Evolutionary conservation across 2,888 invertebrate species (phyloP), one percentile per base, ranked within the genome.

Genomic region (Cerceris ruficornis): DNA sequence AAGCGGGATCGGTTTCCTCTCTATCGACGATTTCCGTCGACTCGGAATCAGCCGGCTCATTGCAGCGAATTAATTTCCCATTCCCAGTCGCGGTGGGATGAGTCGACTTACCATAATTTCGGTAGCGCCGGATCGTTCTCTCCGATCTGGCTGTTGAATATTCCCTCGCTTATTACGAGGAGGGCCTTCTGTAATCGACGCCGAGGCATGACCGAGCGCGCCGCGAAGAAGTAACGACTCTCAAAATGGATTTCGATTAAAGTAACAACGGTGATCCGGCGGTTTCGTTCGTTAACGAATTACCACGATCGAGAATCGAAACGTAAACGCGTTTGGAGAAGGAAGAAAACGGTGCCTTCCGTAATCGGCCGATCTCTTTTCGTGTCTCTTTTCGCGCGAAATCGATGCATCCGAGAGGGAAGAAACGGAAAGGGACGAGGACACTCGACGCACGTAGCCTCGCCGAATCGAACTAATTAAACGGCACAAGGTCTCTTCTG

Each of bases 71-170:
- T 84, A 84, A 84, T 84, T 84, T 76, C 76, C 81, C 81, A 82
- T 84, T 81, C 72, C 72, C 49, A 57, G 52, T 5, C 9, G 8
- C 6, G 52, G 7, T 2, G 57, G 14, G 52, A 50, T 65, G 59
- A 67, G 58, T 72, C 75, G 79, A 84, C 83, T 85, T 85, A 85
- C 84, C 83, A 84, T 85, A 85, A 85, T 85, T 83, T 84, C 77
- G 77, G 83, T 83, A 82, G 78, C 81, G 75, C 60, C 75, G 81
- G 72, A 75, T 82, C 78, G 76, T 82, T 78, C 81, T 76, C 81
- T 75, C 78, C 67, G 28, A 28, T 62, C 74, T 68, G 79, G 69
- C 79, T 84, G 79, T 85, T 85, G 85, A 84, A 84, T 85, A 85
- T 84, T 84, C 84, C 62, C 77, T 69, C 81, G 74, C 84, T 85